These are phyloP conservation scores for Encarsia formosa DNA, from an alignment of 2,888 invertebrate genomes.

Conservation along the genomic window DNA sequence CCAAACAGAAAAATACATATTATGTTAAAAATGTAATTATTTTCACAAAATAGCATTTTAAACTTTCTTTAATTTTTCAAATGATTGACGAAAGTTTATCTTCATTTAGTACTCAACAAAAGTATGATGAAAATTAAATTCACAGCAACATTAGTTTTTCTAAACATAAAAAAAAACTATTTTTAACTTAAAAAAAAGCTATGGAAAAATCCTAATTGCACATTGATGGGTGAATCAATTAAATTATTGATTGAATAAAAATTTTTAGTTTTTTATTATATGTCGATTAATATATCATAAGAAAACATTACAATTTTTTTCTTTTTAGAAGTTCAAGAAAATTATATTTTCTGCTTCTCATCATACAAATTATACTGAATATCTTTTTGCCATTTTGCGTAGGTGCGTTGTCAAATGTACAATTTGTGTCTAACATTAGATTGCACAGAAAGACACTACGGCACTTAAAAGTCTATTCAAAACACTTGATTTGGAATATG, in stretches of 20 bases:
- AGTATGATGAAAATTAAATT: too few species aligned
- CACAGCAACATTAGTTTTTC: too few species aligned
- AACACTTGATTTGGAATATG: slow-evolving; percentile 19
- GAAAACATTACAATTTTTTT: slow-evolving; percentile 25
- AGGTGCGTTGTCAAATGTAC: slow-evolving; percentile 54
- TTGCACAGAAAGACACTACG: slow-evolving; percentile 59
- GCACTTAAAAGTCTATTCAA: slow-evolving; percentile 55
- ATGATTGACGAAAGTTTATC: too few species aligned
- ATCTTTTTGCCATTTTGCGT: slow-evolving; percentile 30
- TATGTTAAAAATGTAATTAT: too few species aligned
- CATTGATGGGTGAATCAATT: background rate
- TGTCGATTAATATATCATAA: slow-evolving; percentile 23
- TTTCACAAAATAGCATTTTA: too few species aligned
- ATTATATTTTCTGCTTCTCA: slow-evolving; percentile 26
- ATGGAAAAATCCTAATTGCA: too few species aligned
- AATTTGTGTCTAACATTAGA: slow-evolving; percentile 63
- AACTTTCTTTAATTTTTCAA: too few species aligned
- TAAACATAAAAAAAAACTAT: too few species aligned
- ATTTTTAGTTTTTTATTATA: slow-evolving; percentile 20
- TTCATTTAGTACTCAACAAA: too few species aligned
- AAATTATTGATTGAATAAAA: slow-evolving; percentile 8
- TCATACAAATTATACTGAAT: slow-evolving; percentile 27
- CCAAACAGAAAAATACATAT: too few species aligned
- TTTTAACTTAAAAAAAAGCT: too few species aligned
- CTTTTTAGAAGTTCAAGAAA: slow-evolving; percentile 22